These are phyloP conservation scores for Syrmaticus mikado DNA, from an alignment of 2,113 vertebrate genomes.

Conservation along the genomic window DNA sequence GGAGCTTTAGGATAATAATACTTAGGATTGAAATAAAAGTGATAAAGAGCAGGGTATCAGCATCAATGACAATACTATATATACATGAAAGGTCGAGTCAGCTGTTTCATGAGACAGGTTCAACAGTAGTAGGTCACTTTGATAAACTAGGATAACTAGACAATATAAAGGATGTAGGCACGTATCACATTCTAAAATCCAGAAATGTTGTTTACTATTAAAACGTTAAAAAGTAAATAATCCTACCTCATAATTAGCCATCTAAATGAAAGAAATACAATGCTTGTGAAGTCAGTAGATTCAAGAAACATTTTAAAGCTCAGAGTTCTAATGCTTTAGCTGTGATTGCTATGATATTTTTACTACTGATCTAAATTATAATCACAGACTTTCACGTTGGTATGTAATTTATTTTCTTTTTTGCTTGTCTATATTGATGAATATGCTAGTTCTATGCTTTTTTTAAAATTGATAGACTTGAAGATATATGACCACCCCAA, in stretches of 20 bases:
- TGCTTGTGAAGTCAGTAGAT: neutral
- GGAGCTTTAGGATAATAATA: neutral
- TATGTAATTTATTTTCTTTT: neutral
- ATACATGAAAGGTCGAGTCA: neutral
- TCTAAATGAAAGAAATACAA: neutral
- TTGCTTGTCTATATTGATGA: neutral
- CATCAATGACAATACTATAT: neutral
- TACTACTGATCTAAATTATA: neutral
- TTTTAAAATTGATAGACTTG: neutral
- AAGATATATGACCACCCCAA: neutral
- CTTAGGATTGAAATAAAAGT: neutral
- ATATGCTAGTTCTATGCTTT: neutral
- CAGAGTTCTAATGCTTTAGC: neutral
- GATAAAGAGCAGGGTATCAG: neutral
- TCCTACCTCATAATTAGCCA: neutral
- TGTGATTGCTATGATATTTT: neutral
- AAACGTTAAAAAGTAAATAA: neutral
- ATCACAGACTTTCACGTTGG: neutral
- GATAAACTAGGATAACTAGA: neutral
- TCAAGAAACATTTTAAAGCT: neutral
- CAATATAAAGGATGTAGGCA: neutral
- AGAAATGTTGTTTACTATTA: neutral
- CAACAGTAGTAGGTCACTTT: neutral
- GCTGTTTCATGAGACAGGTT: neutral
- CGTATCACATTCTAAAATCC: neutral